phyloP scores from a whole-genome alignment of 2,797 vertebrate species.

The Girardinus metallicus region DNA sequence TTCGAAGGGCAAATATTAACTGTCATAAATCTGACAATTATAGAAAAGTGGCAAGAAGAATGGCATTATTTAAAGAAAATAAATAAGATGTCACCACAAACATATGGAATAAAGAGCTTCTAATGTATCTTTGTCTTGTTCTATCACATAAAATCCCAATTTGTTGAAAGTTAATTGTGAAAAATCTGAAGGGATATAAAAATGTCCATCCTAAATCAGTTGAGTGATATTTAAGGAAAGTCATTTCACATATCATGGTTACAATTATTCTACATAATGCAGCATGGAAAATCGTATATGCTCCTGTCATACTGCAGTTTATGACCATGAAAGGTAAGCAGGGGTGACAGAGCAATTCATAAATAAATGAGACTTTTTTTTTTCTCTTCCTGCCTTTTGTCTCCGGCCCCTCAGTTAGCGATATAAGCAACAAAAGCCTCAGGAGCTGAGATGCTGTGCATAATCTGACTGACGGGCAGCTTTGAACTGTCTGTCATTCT shows the following conservation, averaged over 20 bases:
- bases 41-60: background rate
- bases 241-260: background rate
- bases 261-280: conserved; percentile 1
- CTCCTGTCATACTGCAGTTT: conserved; percentile 9
- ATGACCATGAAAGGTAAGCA: conserved; percentile 25
- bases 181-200: background rate
- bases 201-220: background rate
- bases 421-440: conserved; percentile 50
- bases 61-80: background rate
- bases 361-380: conserved; percentile 48
- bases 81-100: background rate
- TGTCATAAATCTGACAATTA: background rate
- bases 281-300: background rate
- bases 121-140: background rate
- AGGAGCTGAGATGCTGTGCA: conserved; percentile 50
- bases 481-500: conserved; percentile 75
- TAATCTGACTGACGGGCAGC: conserved; percentile 71
- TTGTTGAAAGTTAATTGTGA: background rate
- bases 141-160: background rate
- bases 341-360: conserved; percentile 33
- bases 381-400: conserved; percentile 41
- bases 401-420: conserved; percentile 44
- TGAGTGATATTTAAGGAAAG: background rate
- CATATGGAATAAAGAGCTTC: background rate
- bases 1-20: background rate